Percentiles rank a stretch among this genome's conserved stretches.
Conservation (phyloP, 2,888 invertebrate species). For the Pandemis cinnamomeana region DNA sequence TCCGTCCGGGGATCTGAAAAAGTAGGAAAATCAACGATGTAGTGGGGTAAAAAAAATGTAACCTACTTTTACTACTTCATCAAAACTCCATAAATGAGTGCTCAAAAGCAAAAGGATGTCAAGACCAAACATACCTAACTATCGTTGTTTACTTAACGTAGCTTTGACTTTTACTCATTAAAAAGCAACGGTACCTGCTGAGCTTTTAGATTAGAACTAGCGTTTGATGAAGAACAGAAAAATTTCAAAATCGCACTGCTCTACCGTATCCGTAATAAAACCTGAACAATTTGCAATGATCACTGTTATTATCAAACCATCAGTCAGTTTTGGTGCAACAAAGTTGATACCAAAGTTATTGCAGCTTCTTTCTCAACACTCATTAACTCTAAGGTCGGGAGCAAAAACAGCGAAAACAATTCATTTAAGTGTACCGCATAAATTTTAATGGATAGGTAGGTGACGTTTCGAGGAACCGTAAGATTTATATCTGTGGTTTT, state of each 20-base stretch:
- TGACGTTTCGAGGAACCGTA: slow-evolving; percentile 11
- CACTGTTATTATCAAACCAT: slow-evolving; percentile 30
- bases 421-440: slow-evolving; percentile 15
- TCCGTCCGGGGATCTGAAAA: slow-evolving; percentile 89
- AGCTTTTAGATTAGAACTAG: neutral
- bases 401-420: slow-evolving; percentile 12
- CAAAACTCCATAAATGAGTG: too few relatives aligned
- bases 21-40: neutral
- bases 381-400: slow-evolving; percentile 21
- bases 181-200: too few relatives aligned
- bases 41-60: too few relatives aligned
- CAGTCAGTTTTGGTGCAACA: slow-evolving; percentile 29
- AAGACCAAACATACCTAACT: too few relatives aligned
- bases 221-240: neutral
- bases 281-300: slow-evolving; percentile 15
- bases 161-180: too few relatives aligned
- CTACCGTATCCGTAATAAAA: slow-evolving; percentile 13
- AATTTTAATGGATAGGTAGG: slow-evolving; percentile 15
- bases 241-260: neutral
- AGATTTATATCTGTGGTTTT: slow-evolving; percentile 8
- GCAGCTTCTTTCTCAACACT: slow-evolving; percentile 17
- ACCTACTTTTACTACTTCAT: too few relatives aligned
- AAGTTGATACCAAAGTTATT: slow-evolving; percentile 7
- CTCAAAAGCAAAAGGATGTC: too few relatives aligned
- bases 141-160: too few relatives aligned